Base-by-base conservation (phyloP, 2,797 vertebrate species). In the Champsocephalus gunnari region DNA sequence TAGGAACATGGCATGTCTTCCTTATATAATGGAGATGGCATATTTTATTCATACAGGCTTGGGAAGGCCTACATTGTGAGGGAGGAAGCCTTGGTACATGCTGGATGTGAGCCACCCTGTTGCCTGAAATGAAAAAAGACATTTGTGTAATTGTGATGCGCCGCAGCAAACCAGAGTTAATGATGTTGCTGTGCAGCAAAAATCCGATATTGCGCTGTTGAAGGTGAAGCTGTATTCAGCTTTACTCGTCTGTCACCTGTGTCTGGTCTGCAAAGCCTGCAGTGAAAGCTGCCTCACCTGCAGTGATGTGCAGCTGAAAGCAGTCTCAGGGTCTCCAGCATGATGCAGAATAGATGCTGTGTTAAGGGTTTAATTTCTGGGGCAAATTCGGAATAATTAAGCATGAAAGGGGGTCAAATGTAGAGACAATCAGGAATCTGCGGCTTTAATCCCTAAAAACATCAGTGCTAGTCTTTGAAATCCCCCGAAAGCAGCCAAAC, bases 1-100 rank as follows among this genome's bases (percentile, higher is more conserved):
- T 2, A 32, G 24, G 60, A 80, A 8, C 71, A 28, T 57, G 45
- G n/a, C 73, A 51, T 72, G 24, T 74, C 73, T 73, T 60, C 66
- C 77, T 90, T 88, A 87, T 88, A 87, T 85, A 89, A 92, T 69
- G 85, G 63, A n/a, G 71, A 11, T 11, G 62, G 54, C 75, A 91
- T 91, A 24, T 92, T 92, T 93, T 79, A 92, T 92, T 91, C 80
- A 92, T 87, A 12, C 63, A 32, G 71, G 80, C 74, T 63, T 0
- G 12, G 41, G 51, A 11, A 75, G 90, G 83, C 80, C 77, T 66
- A 45, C 80, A 48, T 69, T 51, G 77, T 78, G 66, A 76, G 68
- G 44, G 50, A 65, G 56, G 49, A 54, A 55, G 73, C 78, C 77
- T 53, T 1, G 56, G 59, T 77, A 14, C 70, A 66, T 1, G 58